These are phyloP conservation scores for Sceloporus undulatus DNA, from an alignment of 2,113 vertebrate genomes.

Conservation along the genomic window DNA sequence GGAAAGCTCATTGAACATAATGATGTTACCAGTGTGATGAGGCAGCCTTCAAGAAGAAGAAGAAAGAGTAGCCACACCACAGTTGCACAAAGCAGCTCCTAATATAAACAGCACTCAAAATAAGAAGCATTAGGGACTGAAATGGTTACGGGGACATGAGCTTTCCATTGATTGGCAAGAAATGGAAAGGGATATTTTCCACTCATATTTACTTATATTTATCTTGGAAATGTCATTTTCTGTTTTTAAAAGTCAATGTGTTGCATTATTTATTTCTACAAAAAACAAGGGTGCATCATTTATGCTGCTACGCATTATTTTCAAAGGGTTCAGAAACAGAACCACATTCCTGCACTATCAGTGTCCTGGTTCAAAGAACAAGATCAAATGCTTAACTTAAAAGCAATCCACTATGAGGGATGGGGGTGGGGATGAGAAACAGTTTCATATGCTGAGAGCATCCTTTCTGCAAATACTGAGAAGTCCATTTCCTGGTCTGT, in stretches of 20 bases:
- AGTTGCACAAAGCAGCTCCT: background rate
- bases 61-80: background rate
- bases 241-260: background rate
- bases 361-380: slow-evolving; percentile 15
- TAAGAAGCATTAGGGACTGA: background rate
- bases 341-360: slow-evolving; percentile 63
- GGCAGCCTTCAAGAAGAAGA: background rate
- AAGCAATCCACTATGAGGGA: background rate
- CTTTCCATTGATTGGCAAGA: no score
- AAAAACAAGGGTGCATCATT: background rate
- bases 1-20: no score
- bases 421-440: background rate
- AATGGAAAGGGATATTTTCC: no score
- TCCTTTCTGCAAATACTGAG: background rate
- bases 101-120: background rate
- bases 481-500: background rate
- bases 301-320: background rate
- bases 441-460: slow-evolving; percentile 6
- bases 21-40: no score
- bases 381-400: slow-evolving; percentile 52
- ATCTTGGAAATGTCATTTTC: background rate
- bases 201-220: background rate
- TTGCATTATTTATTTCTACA: background rate
- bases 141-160: background rate
- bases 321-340: slow-evolving; percentile 35